These are phyloP conservation scores for Apotomis turbidana DNA, from an alignment of 2,888 invertebrate species.

Conservation along the genomic window DNA sequence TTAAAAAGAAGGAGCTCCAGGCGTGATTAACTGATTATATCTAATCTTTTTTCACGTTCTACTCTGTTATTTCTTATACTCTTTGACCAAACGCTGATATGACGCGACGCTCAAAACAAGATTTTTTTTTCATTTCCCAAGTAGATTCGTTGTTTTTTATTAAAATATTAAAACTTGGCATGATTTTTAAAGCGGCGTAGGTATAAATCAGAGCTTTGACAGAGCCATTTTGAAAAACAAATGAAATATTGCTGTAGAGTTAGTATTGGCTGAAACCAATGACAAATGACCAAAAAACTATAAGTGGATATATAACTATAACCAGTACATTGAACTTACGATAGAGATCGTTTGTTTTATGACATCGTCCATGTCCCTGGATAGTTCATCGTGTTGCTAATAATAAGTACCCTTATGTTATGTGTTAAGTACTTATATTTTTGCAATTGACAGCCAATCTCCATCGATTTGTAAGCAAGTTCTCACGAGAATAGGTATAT, in stretches of 20 bases:
- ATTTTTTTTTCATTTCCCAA: conserved; percentile 6
- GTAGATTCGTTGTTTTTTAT: background rate
- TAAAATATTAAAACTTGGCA: conserved; percentile 3
- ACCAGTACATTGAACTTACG: background rate
- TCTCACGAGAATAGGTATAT: too few species aligned
- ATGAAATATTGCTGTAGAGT: background rate
- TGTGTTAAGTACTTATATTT: too few species aligned
- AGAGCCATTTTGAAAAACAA: background rate
- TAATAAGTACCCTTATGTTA: too few species aligned
- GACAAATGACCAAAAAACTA: conserved; percentile 14
- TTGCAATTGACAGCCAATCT: too few species aligned
- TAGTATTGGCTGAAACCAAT: conserved; percentile 2
- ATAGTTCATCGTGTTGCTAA: too few species aligned
- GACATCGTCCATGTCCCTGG: background rate
- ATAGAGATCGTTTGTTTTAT: background rate
- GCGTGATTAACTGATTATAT: too few species aligned
- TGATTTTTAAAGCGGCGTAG: background rate
- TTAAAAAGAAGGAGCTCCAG: too few species aligned
- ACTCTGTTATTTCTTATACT: too few species aligned
- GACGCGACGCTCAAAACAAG: conserved; percentile 3
- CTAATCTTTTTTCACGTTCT: too few species aligned
- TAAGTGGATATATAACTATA: background rate
- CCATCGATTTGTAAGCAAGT: too few species aligned
- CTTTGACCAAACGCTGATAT: conserved; percentile 1
- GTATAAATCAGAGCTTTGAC: conserved; percentile 14